Percentiles rank a stretch among this genome's conserved stretches.
These are phyloP conservation scores for Coleophora flavipennella DNA, from an alignment of 2,888 invertebrate genomes.

Conservation along the genomic window DNA sequence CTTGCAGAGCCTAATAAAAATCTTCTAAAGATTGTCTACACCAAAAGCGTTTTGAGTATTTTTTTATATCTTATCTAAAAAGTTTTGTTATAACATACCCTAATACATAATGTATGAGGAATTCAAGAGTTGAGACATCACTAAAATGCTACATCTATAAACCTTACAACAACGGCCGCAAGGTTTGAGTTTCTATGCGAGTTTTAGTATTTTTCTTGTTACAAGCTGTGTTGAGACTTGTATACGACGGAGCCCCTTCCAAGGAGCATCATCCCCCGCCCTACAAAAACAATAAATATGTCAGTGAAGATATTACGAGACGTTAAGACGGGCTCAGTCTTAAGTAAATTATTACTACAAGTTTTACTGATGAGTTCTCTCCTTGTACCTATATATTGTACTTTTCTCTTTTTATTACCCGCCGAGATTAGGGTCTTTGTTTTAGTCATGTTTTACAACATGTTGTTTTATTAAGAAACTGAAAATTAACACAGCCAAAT, in stretches of 20 bases:
- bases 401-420: constrained; percentile 60
- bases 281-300: constrained; percentile 67
- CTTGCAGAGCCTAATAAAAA: no score
- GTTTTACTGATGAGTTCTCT: constrained; percentile 60
- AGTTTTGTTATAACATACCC: no score
- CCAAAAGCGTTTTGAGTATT: no score
- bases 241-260: constrained; percentile 22
- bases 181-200: background rate
- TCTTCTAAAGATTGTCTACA: no score
- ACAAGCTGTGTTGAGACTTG: no score
- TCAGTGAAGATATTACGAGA: constrained; percentile 65
- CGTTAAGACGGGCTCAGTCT: constrained; percentile 44
- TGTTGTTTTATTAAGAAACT: background rate
- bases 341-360: constrained; percentile 67
- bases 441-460: constrained; percentile 25
- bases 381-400: constrained; percentile 26
- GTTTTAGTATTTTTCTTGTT: no score
- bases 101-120: no score
- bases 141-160: background rate
- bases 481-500: background rate
- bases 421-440: constrained; percentile 38
- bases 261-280: constrained; percentile 41
- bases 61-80: no score
- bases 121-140: no score
- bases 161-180: background rate